phyloP scores from a whole-genome alignment of 2,113 vertebrate species.

The Scophthalmus maximus region DNA sequence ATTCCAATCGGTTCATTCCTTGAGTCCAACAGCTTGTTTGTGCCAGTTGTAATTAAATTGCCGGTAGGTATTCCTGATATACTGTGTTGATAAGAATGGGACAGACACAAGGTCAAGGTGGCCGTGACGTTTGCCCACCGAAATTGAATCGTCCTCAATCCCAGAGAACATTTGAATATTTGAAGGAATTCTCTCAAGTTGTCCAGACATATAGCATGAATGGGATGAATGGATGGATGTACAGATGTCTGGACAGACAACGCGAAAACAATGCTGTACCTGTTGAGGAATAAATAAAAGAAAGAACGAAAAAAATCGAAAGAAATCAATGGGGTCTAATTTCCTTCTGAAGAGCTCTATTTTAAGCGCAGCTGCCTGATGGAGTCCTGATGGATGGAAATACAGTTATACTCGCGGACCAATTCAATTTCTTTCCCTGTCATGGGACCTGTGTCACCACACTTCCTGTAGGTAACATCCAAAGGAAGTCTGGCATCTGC shows the following conservation, averaged over 20 bases:
- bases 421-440: conserved; percentile 59
- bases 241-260: neutral
- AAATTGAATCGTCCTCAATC: neutral
- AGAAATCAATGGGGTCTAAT: conserved; percentile 60
- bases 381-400: conserved; percentile 53
- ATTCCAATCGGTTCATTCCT: neutral
- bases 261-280: neutral
- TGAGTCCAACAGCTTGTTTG: too few species aligned
- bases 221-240: neutral
- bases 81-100: too few species aligned
- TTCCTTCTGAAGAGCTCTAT: conserved; percentile 47
- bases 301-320: neutral
- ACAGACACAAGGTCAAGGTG: too few species aligned
- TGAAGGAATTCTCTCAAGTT: neutral
- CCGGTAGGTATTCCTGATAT: too few species aligned
- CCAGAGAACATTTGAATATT: neutral
- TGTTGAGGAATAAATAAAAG: too few species aligned
- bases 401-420: conserved; percentile 54
- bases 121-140: neutral
- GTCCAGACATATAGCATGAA: neutral
- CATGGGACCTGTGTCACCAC: conserved; percentile 60
- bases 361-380: conserved; percentile 45
- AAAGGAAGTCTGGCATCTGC: conserved; percentile 79
- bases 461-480: conserved; percentile 80
- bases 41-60: too few species aligned